Base-by-base conservation (phyloP, 2,797 vertebrate species). In the Acridotheres tristis region DNA sequence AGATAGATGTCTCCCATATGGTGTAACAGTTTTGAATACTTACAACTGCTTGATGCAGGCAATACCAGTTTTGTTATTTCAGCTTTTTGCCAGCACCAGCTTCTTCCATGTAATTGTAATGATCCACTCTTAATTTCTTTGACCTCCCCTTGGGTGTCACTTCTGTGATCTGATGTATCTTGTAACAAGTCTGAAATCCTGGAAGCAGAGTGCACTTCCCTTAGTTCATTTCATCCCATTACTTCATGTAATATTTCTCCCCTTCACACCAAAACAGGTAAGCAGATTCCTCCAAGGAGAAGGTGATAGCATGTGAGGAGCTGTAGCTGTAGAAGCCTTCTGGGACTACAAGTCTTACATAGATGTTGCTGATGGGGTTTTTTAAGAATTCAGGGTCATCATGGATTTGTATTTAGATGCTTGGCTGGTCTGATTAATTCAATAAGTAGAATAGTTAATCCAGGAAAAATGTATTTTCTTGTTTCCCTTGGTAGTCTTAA, bases 1-100 rank as follows among this genome's bases (percentile, higher is more conserved):
- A 88, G 86, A 81, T 86, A 62, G 86, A 81, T 90, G 18, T 72
- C 55, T 81, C 88, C 75, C 89, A 72, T 94, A 88, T 84, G 82
- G 68, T 80, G 47, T 72, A 55, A 58, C 66, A 81, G 53, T 81
- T 91, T 79, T 78, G 73, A 90, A 81, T 83, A 54, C 63, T 90
- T 81, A 43, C 4, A 85, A 30, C 42, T 69, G 22, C 27, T 80
- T 8, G 4, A 40, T 53, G 47, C 32, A 69, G 30, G 82, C 55
- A 88, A 54, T 77, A 74, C 38, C 51, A 62, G n/a, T 80, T 94
- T 62, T 40, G 51, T 11, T 26, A 61, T 91, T 89, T 65, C 62
- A 90, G 40, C 55, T 76, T 93, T 88, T 86, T 93, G 21, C 51
- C 66, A 91, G 62, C 43, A 75, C 73, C 36, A 51, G 38, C 38